Conservation (phyloP, 2,888 invertebrate genomes). For the Pantelozetes paolii region DNA sequence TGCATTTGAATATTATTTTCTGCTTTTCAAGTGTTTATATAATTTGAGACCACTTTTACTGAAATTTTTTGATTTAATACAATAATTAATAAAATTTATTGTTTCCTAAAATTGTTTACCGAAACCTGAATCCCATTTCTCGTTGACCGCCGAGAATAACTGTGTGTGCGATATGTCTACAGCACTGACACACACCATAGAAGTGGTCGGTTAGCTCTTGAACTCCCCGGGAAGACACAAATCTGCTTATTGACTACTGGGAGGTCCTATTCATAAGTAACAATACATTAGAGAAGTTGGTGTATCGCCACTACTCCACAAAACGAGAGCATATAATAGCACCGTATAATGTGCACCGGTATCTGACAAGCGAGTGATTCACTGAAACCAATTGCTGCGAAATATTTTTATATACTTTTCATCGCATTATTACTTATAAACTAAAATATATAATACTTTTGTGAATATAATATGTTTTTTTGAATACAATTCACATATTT, state of each 20-base stretch:
- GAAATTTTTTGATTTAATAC: no score
- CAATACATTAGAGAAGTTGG: background rate
- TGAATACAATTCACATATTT: no score
- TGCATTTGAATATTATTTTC: no score
- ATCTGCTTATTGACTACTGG: conserved; percentile 29
- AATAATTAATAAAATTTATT: no score
- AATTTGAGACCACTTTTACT: no score
- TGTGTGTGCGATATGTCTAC: conserved; percentile 13
- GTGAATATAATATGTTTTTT: no score
- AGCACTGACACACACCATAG: background rate
- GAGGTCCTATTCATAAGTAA: conserved; percentile 2
- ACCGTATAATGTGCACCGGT: background rate
- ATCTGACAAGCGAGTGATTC: background rate
- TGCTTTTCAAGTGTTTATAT: no score
- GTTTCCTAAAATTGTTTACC: no score
- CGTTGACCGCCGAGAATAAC: background rate
- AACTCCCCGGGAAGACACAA: conserved; percentile 8
- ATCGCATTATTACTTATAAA: background rate
- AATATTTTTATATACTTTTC: background rate
- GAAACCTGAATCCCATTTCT: background rate
- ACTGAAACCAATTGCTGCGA: no score
- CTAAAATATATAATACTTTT: no score
- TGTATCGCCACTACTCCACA: conserved; percentile 6
- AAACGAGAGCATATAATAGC: background rate
- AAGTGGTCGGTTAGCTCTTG: background rate